Base-by-base conservation (phyloP, 2,797 vertebrate species). In the Gila robusta region DNA sequence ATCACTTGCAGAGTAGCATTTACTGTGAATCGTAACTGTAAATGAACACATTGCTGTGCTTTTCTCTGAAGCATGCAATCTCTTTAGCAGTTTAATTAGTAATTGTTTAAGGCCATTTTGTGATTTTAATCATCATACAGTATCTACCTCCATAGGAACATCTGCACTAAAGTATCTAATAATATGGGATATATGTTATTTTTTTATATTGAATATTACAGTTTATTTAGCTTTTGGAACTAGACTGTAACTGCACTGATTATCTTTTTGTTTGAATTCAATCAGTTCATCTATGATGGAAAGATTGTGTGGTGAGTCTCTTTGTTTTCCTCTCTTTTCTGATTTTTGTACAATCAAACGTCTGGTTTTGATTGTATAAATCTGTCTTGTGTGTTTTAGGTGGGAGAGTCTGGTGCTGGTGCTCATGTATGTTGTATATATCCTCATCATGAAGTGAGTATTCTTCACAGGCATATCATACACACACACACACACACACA, bases 341-440 rank as follows among this genome's bases (percentile, higher is more conserved):
- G 37, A 23, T 41, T 71, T 12, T 9, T 59, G 44, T 14, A 23
- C 19, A 14, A 49, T 70, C 7, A 41, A 7, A 37, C 12, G 54
- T 28, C 28, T 8, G 21, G 6, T 39, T 59, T 26, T 67, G 64
- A 76, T 1, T 21, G 11, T 5, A 2, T 28, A 3, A 17, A n/a
- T 17, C 21, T 79, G 5, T 2, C 47, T 44, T 83, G n/a, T 72
- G 32, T 81, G 66, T 52, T 86, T 74, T 85, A 96, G 96, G 96
- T 96, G 96, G 96, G 96, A 96, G 92, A 94, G 95, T 90, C 88
- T 96, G 89, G 83, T 96, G 59, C 92, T 96, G 91, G 95, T 96
- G 21, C 0, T 96, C 84, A 95, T 96, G 95, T 96, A 96, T 39
- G 90, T 87, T 8, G 95, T 94, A 52, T 96, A 96, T 91, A 96